Evolutionary conservation across 2,888 invertebrate genomes (phyloP).

Genomic region (Callyntrura sp.): DNA sequence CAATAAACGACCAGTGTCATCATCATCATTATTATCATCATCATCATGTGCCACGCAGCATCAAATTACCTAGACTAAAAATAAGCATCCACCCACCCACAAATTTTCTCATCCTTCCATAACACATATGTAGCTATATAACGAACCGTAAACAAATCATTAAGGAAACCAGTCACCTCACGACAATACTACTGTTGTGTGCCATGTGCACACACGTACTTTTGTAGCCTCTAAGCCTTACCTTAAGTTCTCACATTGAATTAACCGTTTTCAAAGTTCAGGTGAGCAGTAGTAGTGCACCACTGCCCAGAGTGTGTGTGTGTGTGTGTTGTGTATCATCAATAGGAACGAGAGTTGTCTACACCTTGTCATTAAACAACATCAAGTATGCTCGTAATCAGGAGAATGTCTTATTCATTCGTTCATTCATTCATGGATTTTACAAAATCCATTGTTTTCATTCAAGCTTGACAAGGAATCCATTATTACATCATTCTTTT

Average conservation of each 20-base stretch:
- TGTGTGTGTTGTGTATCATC: slow-evolving; percentile 23
- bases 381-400: slow-evolving; percentile 6
- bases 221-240: too few relatives aligned
- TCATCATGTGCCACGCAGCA: too few relatives aligned
- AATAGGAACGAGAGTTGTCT: slow-evolving; percentile 36
- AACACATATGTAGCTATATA: too few relatives aligned
- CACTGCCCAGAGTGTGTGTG: too few relatives aligned
- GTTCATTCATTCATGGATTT: slow-evolving; percentile 66
- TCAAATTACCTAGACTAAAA: too few relatives aligned
- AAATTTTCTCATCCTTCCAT: not conserved
- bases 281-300: not conserved
- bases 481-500: slow-evolving; percentile 55
- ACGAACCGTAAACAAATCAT: not conserved
- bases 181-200: not conserved
- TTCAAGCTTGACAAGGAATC: slow-evolving; percentile 66
- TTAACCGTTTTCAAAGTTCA: not conserved
- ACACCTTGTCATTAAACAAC: slow-evolving; percentile 47
- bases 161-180: not conserved
- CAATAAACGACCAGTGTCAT: too few relatives aligned
- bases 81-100: not conserved
- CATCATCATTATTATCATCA: too few relatives aligned
- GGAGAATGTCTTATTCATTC: slow-evolving; percentile 53
- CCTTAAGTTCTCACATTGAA: slow-evolving; percentile 17
- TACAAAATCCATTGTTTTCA: slow-evolving; percentile 68
- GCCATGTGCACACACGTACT: too few relatives aligned